Base-by-base conservation (phyloP, 2,797 vertebrate genomes). In the Acridotheres tristis region DNA sequence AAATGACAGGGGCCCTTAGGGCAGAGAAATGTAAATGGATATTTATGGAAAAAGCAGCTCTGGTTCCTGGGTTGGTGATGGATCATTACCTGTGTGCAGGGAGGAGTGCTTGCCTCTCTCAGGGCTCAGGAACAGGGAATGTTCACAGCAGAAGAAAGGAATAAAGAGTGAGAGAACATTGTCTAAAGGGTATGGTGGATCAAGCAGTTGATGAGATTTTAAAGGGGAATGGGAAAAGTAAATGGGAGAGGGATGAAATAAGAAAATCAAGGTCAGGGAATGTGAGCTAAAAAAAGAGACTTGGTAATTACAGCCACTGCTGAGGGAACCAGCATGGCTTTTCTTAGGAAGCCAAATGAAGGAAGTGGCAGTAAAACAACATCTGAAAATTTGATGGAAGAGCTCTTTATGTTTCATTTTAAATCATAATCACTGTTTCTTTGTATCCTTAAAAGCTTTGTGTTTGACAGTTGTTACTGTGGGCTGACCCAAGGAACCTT, bases 191-290 rank as follows among this genome's bases (percentile, higher is more conserved):
- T 34, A 34, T n/a, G 55, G 30, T 66, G 34, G 13, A 47, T 81
- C n/a, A 40, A 51, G 62, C 54, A 63, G n/a, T 36, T 85, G 54
- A 38, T 6, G 8, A 61, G 62, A 32, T 54, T 48, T 93, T 76
- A n/a, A 48, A 77, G 8, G 23, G 45, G 34, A 83, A 22, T 19
- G 22, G 25, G 26, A 62, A 45, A 85, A 71, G 25, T n/a, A 43
- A 83, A 36, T 55, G 48, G 63, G 43, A 78, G 38, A 81, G 47
- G 68, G 45, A 68, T 45, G 34, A 42, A 80, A 11, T 18, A 20
- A 89, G 34, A 47, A 91, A 88, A 80, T 77, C 26, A 59, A 82
- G 42, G 53, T 85, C 63, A 62, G 40, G 51, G 76, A 67, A 80
- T 27, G 22, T 67, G 77, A 84, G 38, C 48, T 47, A 53, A 84